These are phyloP conservation scores for Macrotus californicus DNA, from an alignment of 2,113 vertebrate genomes.

Conservation along the genomic window DNA sequence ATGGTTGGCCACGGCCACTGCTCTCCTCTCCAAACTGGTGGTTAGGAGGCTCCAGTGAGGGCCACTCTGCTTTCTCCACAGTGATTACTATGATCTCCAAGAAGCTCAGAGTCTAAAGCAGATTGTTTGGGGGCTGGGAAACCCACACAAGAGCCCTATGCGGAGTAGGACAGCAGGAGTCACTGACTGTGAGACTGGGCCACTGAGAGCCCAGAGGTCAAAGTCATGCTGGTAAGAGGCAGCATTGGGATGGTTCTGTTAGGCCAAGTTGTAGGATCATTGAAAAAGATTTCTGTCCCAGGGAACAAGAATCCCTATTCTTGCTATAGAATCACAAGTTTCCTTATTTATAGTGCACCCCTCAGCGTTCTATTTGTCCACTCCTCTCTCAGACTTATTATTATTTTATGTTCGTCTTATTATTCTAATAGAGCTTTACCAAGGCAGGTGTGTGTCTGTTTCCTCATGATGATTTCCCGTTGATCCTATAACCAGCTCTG, in stretches of 20 bases:
- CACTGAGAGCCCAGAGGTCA: background rate
- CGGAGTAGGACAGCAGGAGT: background rate
- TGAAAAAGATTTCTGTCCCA: background rate
- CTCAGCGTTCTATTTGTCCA: background rate
- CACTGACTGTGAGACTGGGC: background rate
- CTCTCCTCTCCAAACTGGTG: constrained; percentile 31
- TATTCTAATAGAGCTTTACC: background rate
- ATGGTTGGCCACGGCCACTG: constrained; percentile 1
- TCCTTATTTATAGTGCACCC: background rate
- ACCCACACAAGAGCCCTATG: background rate
- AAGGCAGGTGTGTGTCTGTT: background rate
- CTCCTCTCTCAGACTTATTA: background rate
- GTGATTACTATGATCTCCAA: constrained; percentile 51
- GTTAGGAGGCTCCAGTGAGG: constrained; percentile 53
- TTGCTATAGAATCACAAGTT: background rate
- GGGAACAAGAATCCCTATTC: background rate
- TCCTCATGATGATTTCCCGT: background rate
- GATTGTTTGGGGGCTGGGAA: background rate
- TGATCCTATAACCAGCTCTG: background rate
- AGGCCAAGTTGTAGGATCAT: background rate
- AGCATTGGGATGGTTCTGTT: background rate
- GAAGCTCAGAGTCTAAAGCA: background rate
- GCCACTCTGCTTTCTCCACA: background rate
- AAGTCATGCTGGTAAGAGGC: background rate
- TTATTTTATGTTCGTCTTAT: background rate